Evolutionary conservation across 1,140 invertebrate species (phyloP).

Genomic region (Cotesia glomerata): DNA sequence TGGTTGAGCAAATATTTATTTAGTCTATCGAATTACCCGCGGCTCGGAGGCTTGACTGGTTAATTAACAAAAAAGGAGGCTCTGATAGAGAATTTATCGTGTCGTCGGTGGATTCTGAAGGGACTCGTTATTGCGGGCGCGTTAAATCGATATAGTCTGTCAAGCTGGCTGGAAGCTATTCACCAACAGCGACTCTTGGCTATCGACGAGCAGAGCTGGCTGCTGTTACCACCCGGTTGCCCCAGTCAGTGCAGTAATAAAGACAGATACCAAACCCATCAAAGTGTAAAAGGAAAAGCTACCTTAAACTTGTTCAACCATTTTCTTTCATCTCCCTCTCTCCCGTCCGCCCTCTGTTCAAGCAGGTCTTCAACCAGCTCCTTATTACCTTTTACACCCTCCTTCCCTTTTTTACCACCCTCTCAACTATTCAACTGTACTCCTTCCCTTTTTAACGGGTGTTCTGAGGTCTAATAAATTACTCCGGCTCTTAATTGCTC

Average conservation of each 20-base stretch:
- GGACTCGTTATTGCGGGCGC: conserved; percentile 15
- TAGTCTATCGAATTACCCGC: too few relatives aligned
- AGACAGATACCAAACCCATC: conserved; percentile 28
- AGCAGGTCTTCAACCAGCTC: background rate
- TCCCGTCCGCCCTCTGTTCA: background rate
- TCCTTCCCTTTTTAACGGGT: too few relatives aligned
- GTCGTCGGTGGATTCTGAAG: conserved; percentile 24
- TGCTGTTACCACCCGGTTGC: background rate
- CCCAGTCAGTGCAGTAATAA: conserved; percentile 30
- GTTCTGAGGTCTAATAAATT: too few relatives aligned
- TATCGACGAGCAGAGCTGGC: too few relatives aligned
- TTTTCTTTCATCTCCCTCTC: background rate
- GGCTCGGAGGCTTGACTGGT: background rate
- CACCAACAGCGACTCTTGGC: background rate
- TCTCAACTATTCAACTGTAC: background rate
- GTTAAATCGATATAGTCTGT: conserved; percentile 33
- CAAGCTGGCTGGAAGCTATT: background rate
- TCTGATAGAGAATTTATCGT: background rate
- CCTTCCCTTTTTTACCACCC: background rate
- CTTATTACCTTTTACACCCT: background rate
- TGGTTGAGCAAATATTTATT: too few relatives aligned
- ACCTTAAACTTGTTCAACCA: conserved; percentile 8
- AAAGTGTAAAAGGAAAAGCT: conserved; percentile 17
- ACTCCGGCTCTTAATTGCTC: conserved; percentile 2
- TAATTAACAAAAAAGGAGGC: background rate